Percentiles rank a stretch among this genome's conserved stretches.
These are phyloP conservation scores for Bombyx mandarina DNA, from an alignment of 1,140 invertebrate species.

Conservation along the genomic window DNA sequence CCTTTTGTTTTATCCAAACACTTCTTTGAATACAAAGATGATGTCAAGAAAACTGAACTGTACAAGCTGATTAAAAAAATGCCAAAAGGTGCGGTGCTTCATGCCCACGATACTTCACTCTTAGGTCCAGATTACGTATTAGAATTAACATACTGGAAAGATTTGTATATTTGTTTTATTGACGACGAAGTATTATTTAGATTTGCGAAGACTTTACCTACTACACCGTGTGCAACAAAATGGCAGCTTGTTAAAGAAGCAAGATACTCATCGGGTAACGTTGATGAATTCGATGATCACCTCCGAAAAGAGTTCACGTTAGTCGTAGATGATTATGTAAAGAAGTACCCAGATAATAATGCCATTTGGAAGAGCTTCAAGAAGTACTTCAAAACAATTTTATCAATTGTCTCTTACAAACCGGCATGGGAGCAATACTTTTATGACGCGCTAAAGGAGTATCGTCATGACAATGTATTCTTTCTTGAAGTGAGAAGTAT, in stretches of 20 bases:
- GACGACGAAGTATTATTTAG: neutral
- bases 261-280: conserved; percentile 57
- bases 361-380: conserved; percentile 79
- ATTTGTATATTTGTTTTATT: conserved; percentile 77
- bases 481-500: conserved; percentile 81
- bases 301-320: conserved; percentile 75
- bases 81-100: conserved; percentile 81
- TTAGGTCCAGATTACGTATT: conserved; percentile 77
- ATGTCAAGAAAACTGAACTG: conserved; percentile 77
- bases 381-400: conserved; percentile 73
- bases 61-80: conserved; percentile 79
- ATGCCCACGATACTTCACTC: conserved; percentile 79
- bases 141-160: conserved; percentile 77
- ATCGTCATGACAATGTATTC: conserved; percentile 84
- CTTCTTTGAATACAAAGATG: conserved; percentile 75
- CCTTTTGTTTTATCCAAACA: conserved; percentile 76
- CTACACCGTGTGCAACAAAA: conserved; percentile 47
- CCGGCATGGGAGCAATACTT: conserved; percentile 82
- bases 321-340: conserved; percentile 60
- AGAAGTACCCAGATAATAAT: conserved; percentile 74
- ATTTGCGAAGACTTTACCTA: conserved; percentile 38
- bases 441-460: conserved; percentile 78
- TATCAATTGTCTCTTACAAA: conserved; percentile 77
- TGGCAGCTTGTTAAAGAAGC: conserved; percentile 73
- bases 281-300: conserved; percentile 71